Evolutionary conservation across 2,888 invertebrate genomes (phyloP).

Genomic region (Lordiphosa andalusiaca): DNA sequence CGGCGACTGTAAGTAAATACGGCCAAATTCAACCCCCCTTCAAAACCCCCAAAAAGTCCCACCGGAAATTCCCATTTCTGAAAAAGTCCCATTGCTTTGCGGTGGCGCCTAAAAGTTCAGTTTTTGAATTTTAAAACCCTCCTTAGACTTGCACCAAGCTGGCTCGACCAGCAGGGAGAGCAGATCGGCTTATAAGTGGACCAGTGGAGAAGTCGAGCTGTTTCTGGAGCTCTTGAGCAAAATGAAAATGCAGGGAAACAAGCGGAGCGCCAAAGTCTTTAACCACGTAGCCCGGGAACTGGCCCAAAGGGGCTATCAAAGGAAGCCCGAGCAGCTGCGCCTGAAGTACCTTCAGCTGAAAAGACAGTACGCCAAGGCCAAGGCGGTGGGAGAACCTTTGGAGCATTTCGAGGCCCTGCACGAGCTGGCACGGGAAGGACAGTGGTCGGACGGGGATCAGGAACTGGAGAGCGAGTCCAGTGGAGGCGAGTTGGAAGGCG

Average conservation of each 20-base stretch:
- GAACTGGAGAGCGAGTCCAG: constrained; percentile 21
- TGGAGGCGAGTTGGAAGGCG: constrained; percentile 22
- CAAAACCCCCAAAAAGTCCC: too few relatives aligned
- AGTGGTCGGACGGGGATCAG: constrained; percentile 16
- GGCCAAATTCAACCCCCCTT: too few relatives aligned
- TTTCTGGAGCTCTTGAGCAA: constrained; percentile 39
- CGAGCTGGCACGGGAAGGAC: constrained; percentile 23
- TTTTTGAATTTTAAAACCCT: too few relatives aligned
- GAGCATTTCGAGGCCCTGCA: constrained; percentile 44
- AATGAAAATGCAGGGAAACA: constrained; percentile 40
- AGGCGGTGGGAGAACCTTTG: constrained; percentile 24
- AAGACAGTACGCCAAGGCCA: constrained; percentile 39
- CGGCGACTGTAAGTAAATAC: too few relatives aligned
- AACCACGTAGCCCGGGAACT: constrained; percentile 45
- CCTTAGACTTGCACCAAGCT: too few relatives aligned
- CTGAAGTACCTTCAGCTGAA: constrained; percentile 46
- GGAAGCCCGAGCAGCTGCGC: constrained; percentile 47
- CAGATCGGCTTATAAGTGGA: constrained; percentile 38
- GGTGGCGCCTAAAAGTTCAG: too few relatives aligned
- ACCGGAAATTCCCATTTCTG: too few relatives aligned
- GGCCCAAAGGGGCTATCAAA: constrained; percentile 27
- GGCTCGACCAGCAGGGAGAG: neutral
- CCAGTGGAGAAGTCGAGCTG: constrained; percentile 36
- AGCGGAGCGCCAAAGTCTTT: constrained; percentile 50
- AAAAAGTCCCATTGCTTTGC: too few relatives aligned